A percentile compares a stretch with the other conserved stretches of the same genome.
Conservation (phyloP, 2,797 vertebrate species). For the Coreius guichenoti region DNA sequence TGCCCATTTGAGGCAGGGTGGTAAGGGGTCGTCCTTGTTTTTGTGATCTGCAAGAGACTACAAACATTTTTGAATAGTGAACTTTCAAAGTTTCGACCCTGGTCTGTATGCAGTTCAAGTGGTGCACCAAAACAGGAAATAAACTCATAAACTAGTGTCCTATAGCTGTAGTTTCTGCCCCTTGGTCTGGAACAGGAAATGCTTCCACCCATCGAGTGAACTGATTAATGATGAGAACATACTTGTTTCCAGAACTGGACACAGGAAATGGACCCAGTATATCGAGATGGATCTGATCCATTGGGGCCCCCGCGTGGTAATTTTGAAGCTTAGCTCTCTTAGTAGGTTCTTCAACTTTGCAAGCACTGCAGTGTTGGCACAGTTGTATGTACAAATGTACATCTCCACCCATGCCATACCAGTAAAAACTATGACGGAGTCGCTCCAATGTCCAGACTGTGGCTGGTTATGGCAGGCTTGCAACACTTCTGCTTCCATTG, state of each 20-base stretch:
- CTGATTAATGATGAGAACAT: conserved; percentile 23
- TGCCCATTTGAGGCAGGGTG: conserved; percentile 11
- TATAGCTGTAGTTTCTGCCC: background rate
- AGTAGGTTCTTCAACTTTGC: background rate
- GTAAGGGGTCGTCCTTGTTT: background rate
- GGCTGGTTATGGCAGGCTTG: background rate
- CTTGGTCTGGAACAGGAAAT: conserved; percentile 32
- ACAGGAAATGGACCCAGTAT: conserved; percentile 38
- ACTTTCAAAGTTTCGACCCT: conserved; percentile 44
- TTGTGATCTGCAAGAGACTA: background rate
- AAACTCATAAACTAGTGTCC: background rate
- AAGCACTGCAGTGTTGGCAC: background rate
- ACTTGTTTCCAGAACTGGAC: conserved; percentile 35
- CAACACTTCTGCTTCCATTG: background rate
- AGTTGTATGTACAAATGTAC: background rate
- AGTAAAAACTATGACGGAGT: background rate
- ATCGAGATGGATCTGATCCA: conserved; percentile 37
- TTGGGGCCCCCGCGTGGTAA: conserved; percentile 4
- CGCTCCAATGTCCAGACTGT: background rate
- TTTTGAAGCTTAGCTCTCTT: conserved; percentile 9
- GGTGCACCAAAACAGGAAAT: background rate
- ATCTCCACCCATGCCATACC: background rate
- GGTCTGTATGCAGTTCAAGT: conserved; percentile 36
- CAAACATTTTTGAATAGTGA: conserved; percentile 5
- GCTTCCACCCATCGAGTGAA: background rate